Evolutionary conservation across 2,113 vertebrate genomes (phyloP).

Genomic region (Geococcyx californianus): DNA sequence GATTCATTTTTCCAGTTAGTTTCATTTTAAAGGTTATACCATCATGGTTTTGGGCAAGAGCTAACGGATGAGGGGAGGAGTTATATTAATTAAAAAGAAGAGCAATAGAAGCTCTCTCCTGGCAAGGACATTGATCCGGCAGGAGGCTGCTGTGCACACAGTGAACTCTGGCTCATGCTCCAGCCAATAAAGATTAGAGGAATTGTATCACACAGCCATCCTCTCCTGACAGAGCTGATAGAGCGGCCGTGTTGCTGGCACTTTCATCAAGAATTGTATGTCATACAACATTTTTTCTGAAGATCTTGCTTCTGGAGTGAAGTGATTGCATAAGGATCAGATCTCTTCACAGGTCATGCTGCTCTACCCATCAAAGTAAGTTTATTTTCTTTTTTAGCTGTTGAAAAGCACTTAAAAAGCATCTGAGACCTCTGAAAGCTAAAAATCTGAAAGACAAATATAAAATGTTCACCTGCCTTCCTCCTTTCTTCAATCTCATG

Average conservation of each 20-base stretch:
- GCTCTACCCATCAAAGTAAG: neutral
- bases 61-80: neutral
- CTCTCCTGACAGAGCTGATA: neutral
- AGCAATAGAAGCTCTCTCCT: neutral
- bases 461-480: rapidly evolving
- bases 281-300: neutral
- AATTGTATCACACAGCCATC: neutral
- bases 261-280: neutral
- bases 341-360: neutral
- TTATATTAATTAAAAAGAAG: neutral
- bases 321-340: neutral
- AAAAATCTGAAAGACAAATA: neutral
- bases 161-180: neutral
- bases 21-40: neutral
- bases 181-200: neutral
- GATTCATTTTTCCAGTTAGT: conserved; percentile 1
- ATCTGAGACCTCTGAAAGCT: neutral
- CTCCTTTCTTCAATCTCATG: rapidly evolving
- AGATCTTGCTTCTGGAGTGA: neutral
- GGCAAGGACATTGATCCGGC: neutral
- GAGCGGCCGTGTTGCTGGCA: neutral
- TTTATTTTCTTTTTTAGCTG: neutral
- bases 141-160: neutral
- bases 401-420: neutral
- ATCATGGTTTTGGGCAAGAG: neutral